Evolutionary conservation across 2,888 invertebrate genomes (phyloP).

Genomic region (Trisateles emortualis): DNA sequence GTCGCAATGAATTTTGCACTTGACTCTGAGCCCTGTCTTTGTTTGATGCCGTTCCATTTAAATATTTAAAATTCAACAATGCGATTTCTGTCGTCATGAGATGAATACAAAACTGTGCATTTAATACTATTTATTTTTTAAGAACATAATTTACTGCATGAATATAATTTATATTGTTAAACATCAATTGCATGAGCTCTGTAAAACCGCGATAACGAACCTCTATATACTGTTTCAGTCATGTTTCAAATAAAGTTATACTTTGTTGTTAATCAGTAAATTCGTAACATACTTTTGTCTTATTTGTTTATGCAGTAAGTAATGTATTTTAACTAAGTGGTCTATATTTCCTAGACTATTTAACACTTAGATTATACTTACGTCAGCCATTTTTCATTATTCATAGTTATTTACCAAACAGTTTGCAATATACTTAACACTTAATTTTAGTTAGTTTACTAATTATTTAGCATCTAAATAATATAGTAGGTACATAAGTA

Average conservation of each 20-base stretch:
- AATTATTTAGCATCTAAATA: constrained; percentile 27
- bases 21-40: constrained; percentile 72
- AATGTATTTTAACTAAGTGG: constrained; percentile 13
- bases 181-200: constrained; percentile 36
- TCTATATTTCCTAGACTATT: constrained; percentile 18
- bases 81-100: constrained; percentile 71
- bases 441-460: constrained; percentile 14
- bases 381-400: not conserved
- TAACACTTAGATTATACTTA: not conserved
- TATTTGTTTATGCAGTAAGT: constrained; percentile 26
- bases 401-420: constrained; percentile 10
- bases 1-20: constrained; percentile 79
- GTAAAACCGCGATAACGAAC: constrained; percentile 43
- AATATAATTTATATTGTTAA: constrained; percentile 39
- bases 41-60: constrained; percentile 73
- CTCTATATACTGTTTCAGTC: constrained; percentile 21
- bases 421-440: constrained; percentile 20
- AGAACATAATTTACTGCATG: constrained; percentile 42
- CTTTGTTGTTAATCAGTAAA: not conserved
- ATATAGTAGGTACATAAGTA: constrained; percentile 27
- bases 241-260: constrained; percentile 17
- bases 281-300: constrained; percentile 11
- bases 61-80: constrained; percentile 76
- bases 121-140: constrained; percentile 53
- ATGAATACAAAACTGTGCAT: constrained; percentile 73